Percentiles rank a stretch among this genome's conserved stretches.
Evolutionary conservation across 2,113 vertebrate species (phyloP).

Genomic region (Microcebus jonahi): DNA sequence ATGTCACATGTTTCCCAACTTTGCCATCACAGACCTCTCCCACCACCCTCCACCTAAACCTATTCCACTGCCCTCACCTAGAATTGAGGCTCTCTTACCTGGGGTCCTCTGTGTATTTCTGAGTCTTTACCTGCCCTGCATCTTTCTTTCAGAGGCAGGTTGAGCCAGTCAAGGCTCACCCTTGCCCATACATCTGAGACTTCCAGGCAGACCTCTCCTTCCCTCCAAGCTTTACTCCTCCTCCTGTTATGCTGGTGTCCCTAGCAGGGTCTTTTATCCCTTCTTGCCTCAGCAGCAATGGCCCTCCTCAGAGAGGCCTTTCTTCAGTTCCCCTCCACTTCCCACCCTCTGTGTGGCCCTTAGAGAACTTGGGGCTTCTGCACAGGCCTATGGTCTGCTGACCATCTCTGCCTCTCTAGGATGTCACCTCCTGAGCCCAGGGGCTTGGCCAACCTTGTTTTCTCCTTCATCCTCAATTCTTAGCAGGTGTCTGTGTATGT

Average conservation of each 20-base stretch:
- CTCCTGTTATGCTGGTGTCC: not conserved
- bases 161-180: not conserved
- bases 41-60: not conserved
- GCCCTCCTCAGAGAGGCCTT: not conserved
- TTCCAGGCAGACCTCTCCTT: not conserved
- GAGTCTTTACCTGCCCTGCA: not conserved
- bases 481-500: not conserved
- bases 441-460: not conserved
- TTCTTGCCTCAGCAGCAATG: fast-evolving
- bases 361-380: not conserved
- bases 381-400: not conserved
- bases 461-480: not conserved
- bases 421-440: too few species aligned
- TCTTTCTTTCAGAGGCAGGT: not conserved
- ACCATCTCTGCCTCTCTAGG: fast-evolving
- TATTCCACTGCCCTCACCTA: not conserved
- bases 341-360: not conserved
- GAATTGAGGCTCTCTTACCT: not conserved
- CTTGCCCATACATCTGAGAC: not conserved
- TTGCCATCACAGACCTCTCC: not conserved
- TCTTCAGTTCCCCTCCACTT: fast-evolving
- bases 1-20: not conserved
- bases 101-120: not conserved
- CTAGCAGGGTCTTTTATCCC: not conserved
- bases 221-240: not conserved